phyloP scores from a whole-genome alignment of 2,797 vertebrate species.

The Anabas testudineus region DNA sequence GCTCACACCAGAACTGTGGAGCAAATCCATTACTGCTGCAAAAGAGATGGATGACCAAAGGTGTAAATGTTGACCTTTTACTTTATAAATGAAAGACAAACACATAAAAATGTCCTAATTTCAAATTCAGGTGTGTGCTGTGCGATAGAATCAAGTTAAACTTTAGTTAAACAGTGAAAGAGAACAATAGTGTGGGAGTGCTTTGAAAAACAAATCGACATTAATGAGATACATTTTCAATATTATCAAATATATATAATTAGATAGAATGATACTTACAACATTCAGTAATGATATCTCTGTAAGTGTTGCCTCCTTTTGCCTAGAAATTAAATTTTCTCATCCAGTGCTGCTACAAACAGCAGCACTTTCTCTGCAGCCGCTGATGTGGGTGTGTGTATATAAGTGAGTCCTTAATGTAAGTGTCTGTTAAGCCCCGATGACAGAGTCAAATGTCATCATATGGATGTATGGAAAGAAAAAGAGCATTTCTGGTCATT shows the following conservation, averaged over 20 bases:
- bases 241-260: not conserved
- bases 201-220: not conserved
- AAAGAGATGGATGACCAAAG: not conserved
- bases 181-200: too few species aligned
- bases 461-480: not conserved
- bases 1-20: constrained; percentile 82
- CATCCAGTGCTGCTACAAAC: constrained; percentile 4
- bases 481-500: not conserved
- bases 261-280: constrained; percentile 17
- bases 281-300: not conserved
- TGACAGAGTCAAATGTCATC: not conserved
- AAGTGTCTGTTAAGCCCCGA: not conserved
- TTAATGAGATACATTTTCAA: not conserved
- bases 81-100: not conserved
- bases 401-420: not conserved
- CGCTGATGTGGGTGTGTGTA: not conserved
- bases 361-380: not conserved
- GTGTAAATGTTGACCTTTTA: not conserved
- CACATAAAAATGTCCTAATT: not conserved
- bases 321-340: not conserved
- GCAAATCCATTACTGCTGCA: constrained; percentile 78
- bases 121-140: too few species aligned
- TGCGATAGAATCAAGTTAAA: too few species aligned
- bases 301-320: not conserved
- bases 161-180: too few species aligned